phyloP scores from a whole-genome alignment of 1,140 invertebrate species.

The Solenopsis invicta region DNA sequence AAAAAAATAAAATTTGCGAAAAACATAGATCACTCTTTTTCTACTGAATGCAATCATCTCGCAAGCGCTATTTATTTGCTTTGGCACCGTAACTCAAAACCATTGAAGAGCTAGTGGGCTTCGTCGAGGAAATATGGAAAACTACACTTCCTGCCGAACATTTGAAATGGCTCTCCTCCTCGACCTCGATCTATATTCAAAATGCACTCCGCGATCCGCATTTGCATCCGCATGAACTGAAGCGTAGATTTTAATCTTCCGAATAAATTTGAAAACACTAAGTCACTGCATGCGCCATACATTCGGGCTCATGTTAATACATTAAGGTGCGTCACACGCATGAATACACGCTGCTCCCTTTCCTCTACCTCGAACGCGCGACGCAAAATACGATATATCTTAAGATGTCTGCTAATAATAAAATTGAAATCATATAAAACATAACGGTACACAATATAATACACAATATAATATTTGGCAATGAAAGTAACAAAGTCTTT shows the following conservation, averaged over 20 bases:
- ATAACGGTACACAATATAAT: conserved; percentile 29
- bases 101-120: not conserved
- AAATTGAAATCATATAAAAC: conserved; percentile 52
- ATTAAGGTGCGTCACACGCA: conserved; percentile 32
- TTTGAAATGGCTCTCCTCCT: conserved; percentile 34
- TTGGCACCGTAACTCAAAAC: conserved; percentile 78
- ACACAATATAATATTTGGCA: conserved; percentile 54
- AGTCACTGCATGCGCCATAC: conserved; percentile 48
- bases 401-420: conserved; percentile 22
- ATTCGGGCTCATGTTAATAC: conserved; percentile 47
- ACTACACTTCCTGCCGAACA: conserved; percentile 17
- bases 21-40: not conserved
- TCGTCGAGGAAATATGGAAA: conserved; percentile 45
- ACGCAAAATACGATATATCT: conserved; percentile 27
- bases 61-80: conserved; percentile 47
- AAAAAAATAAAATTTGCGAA: conserved; percentile 25
- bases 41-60: not conserved
- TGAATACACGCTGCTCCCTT: conserved; percentile 13
- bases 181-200: conserved; percentile 80
- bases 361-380: not conserved
- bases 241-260: conserved; percentile 78
- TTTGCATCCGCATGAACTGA: conserved; percentile 73
- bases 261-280: conserved; percentile 81
- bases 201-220: conserved; percentile 70
- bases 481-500: conserved; percentile 62